A percentile compares a stretch with the other conserved stretches of the same genome.
Evolutionary conservation across 2,113 vertebrate genomes (phyloP).

Genomic region (Perccottus glenii): DNA sequence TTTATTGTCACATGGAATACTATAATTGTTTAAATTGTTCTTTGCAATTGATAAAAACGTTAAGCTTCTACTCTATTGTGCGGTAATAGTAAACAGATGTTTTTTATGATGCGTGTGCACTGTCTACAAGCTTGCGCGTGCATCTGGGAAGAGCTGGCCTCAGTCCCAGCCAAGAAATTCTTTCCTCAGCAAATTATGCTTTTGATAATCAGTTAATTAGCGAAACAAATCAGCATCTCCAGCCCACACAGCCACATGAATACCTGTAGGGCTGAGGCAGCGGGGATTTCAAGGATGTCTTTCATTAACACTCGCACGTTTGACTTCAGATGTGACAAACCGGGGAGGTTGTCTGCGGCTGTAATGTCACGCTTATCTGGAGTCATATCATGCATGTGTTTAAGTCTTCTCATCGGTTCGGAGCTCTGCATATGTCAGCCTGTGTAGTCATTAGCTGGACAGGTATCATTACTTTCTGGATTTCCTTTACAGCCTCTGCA

Average conservation of each 20-base stretch:
- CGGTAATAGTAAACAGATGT: not conserved
- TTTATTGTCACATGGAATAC: too few species aligned
- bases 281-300: conserved; percentile 31
- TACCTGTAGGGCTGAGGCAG: conserved; percentile 37
- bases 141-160: conserved; percentile 31
- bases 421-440: not conserved
- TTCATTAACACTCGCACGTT: conserved; percentile 37
- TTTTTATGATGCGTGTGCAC: not conserved
- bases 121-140: not conserved
- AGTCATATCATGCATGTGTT: conserved; percentile 33
- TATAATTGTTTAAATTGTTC: too few species aligned
- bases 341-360: conserved; percentile 36
- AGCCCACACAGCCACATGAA: conserved; percentile 44
- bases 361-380: conserved; percentile 35
- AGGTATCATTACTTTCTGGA: not conserved
- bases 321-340: conserved; percentile 32
- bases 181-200: conserved; percentile 54
- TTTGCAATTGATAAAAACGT: too few species aligned
- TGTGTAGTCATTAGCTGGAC: not conserved
- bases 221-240: conserved; percentile 54
- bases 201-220: conserved; percentile 68
- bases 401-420: conserved; percentile 35
- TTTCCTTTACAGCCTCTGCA: not conserved
- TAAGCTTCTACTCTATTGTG: too few species aligned
- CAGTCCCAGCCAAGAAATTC: conserved; percentile 47